Conservation (phyloP, 2,797 vertebrate species). For the Garrulus glandarius region DNA sequence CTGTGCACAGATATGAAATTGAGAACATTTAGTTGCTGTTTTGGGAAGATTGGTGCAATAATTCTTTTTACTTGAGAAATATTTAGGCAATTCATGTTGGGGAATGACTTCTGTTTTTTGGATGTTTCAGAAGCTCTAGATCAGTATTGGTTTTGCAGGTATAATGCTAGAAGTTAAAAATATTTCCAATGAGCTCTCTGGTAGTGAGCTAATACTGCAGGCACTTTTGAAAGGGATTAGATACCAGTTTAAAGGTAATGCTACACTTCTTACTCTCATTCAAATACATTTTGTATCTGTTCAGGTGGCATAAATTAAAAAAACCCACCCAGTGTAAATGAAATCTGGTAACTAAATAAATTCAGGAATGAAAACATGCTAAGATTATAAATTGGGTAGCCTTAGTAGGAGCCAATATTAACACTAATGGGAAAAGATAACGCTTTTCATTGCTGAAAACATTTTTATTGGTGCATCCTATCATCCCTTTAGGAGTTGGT, state of each 20-base stretch:
- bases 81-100: not conserved
- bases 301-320: not conserved
- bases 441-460: not conserved
- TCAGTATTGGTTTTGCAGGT: not conserved
- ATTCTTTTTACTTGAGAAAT: not conserved
- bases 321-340: not conserved
- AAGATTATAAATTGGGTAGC: not conserved
- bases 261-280: not conserved
- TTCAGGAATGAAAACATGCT: not conserved
- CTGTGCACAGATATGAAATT: not conserved
- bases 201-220: not conserved
- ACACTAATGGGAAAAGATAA: not conserved
- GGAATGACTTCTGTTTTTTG: not conserved
- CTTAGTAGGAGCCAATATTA: not conserved
- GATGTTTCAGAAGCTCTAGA: constrained; percentile 3
- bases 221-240: constrained; percentile 12
- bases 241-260: constrained; percentile 7
- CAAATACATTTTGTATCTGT: not conserved
- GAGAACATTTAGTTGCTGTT: not conserved
- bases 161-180: constrained; percentile 1
- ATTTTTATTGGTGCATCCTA: not conserved
- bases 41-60: not conserved
- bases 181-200: not conserved
- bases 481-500: not conserved
- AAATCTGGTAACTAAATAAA: not conserved